Conservation (phyloP, 2,888 invertebrate species). For the Cheilosia scutellata region DNA sequence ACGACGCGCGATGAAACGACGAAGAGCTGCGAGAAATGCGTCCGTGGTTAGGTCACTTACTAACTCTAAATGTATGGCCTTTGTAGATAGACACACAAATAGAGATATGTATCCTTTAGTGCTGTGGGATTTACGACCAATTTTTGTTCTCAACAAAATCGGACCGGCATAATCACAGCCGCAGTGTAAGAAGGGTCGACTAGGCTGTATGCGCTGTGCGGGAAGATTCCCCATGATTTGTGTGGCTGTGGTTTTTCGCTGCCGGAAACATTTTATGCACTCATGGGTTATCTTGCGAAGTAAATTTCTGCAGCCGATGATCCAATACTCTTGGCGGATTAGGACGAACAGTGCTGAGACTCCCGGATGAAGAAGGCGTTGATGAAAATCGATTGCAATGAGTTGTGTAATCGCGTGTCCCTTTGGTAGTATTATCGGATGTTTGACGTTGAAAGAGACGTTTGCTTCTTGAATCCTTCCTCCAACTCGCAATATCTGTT, state of each 20-base stretch:
- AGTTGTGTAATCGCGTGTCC: conserved; percentile 1
- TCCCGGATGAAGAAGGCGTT: conserved; percentile 14
- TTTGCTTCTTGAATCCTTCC: conserved; percentile 3
- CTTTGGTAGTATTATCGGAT: conserved; percentile 19
- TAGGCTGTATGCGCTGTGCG: neutral
- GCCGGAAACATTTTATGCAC: conserved; percentile 16
- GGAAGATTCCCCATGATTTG: conserved; percentile 26
- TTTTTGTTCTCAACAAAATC: neutral
- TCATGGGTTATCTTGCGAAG: neutral
- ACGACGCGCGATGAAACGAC: conserved; percentile 50
- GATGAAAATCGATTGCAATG: conserved; percentile 15
- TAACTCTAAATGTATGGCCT: conserved; percentile 52
- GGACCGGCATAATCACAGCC: conserved; percentile 42
- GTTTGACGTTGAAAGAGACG: conserved; percentile 1
- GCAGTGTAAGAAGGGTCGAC: conserved; percentile 13
- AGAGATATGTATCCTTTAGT: conserved; percentile 49
- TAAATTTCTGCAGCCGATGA: neutral
- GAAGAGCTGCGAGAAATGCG: conserved; percentile 34
- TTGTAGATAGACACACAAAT: conserved; percentile 45
- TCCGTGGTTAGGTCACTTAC: conserved; percentile 58
- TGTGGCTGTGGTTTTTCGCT: neutral
- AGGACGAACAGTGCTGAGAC: conserved; percentile 16
- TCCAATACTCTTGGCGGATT: conserved; percentile 11
- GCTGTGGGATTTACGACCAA: too few relatives aligned
- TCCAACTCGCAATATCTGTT: conserved; percentile 1